Evolutionary conservation across 2,113 vertebrate genomes (phyloP).

Genomic region (Pongo pygmaeus): DNA sequence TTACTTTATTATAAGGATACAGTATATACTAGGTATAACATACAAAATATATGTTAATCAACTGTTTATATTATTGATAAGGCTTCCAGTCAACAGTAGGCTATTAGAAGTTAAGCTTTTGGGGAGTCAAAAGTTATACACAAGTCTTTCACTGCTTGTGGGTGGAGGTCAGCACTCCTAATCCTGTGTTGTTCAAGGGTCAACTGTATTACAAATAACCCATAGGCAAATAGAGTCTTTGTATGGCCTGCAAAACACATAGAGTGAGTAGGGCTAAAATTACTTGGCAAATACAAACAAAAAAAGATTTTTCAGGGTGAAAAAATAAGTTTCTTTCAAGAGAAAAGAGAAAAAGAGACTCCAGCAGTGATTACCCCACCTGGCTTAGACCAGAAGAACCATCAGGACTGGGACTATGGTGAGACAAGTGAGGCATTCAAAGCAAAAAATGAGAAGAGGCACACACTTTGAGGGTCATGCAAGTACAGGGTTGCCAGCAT

Average conservation of each 20-base stretch:
- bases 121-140: not conserved
- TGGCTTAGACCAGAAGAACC: not conserved
- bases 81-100: not conserved
- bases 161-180: not conserved
- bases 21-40: not conserved
- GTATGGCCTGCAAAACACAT: conserved; percentile 48
- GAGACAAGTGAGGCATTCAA: not conserved
- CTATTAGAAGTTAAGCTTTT: not conserved
- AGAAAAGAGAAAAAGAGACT: not conserved
- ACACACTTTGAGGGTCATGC: not conserved
- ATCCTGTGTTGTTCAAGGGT: not conserved
- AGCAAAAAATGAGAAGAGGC: not conserved
- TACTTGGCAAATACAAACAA: conserved; percentile 19
- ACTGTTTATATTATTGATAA: not conserved
- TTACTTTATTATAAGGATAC: not conserved
- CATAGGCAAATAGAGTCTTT: not conserved
- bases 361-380: not conserved
- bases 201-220: not conserved
- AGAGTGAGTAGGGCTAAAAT: conserved; percentile 27
- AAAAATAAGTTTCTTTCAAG: conserved; percentile 70
- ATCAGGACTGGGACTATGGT: not conserved
- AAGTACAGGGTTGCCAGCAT: not conserved
- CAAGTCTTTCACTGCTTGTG: not conserved
- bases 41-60: not conserved
- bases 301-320: conserved; percentile 67